A percentile compares a stretch with the other conserved stretches of the same genome.
Evolutionary conservation across 2,888 invertebrate species (phyloP).

Genomic region (Dryococelus australis): DNA sequence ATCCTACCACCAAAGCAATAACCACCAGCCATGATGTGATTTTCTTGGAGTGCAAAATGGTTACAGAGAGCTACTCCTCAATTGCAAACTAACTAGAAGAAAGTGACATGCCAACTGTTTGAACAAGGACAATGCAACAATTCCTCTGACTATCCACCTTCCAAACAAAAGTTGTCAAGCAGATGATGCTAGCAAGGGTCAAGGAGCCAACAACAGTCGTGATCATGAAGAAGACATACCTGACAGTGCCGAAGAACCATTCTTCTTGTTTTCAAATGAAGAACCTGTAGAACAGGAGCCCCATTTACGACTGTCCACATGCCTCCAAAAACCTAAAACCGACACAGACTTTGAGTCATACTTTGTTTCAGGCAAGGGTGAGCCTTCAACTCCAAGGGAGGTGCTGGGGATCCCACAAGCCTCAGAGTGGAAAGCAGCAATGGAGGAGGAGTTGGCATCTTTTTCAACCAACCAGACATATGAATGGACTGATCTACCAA

Average conservation of each 20-base stretch:
- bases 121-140: not conserved
- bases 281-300: not conserved
- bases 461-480: not conserved
- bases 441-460: not conserved
- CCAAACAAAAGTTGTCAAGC: no score
- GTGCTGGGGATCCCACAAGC: no score
- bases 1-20: not conserved
- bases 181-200: not conserved
- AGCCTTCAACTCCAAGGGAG: no score
- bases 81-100: not conserved
- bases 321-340: not conserved
- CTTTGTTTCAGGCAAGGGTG: no score
- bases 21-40: no score
- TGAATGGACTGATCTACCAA: no score
- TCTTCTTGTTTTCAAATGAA: not conserved
- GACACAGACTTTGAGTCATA: not conserved
- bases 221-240: not conserved
- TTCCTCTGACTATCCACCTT: not conserved
- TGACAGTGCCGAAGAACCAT: not conserved
- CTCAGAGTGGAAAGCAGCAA: not conserved
- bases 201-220: not conserved
- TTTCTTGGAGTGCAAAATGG: no score
- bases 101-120: no score
- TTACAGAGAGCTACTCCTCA: not conserved
- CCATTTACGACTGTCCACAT: not conserved